phyloP scores from a whole-genome alignment of 2,797 vertebrate species.

The Pangasius macronema region DNA sequence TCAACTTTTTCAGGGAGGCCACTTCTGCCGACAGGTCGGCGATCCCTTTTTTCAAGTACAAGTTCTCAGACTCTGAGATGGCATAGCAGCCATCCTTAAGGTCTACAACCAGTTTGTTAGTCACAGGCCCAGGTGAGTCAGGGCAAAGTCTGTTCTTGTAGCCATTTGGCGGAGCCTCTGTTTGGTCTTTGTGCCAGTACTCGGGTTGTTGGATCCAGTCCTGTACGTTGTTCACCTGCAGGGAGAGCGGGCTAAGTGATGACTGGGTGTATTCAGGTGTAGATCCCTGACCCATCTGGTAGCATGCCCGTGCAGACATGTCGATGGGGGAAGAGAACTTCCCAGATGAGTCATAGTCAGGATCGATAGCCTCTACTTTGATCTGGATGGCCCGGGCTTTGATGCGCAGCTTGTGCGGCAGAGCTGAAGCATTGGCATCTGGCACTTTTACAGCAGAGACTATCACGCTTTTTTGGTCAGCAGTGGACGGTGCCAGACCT shows the following conservation, averaged over 20 bases:
- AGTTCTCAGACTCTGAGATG: slow-evolving; percentile 77
- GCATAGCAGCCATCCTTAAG: slow-evolving; percentile 77
- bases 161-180: slow-evolving; percentile 50
- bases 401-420: slow-evolving; percentile 95
- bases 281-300: slow-evolving; percentile 71
- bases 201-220: slow-evolving; percentile 86
- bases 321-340: slow-evolving; percentile 78
- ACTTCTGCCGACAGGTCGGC: slow-evolving; percentile 80
- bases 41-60: slow-evolving; percentile 81
- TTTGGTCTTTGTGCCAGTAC: slow-evolving; percentile 81
- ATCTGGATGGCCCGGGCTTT: slow-evolving; percentile 90
- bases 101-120: slow-evolving; percentile 62
- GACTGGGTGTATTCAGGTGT: slow-evolving; percentile 72
- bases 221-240: slow-evolving; percentile 87
- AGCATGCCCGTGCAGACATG: slow-evolving; percentile 76
- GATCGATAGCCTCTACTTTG: slow-evolving; percentile 88
- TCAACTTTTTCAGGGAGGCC: slow-evolving; percentile 83
- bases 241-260: slow-evolving; percentile 82
- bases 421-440: slow-evolving; percentile 80
- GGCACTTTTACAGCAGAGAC: slow-evolving; percentile 87
- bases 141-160: slow-evolving; percentile 67
- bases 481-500: slow-evolving; percentile 78
- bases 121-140: slow-evolving; percentile 52
- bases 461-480: slow-evolving; percentile 81
- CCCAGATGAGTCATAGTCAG: slow-evolving; percentile 81